These are phyloP conservation scores for Protaetia brevitarsis DNA, from an alignment of 1,140 invertebrate genomes.

Conservation along the genomic window DNA sequence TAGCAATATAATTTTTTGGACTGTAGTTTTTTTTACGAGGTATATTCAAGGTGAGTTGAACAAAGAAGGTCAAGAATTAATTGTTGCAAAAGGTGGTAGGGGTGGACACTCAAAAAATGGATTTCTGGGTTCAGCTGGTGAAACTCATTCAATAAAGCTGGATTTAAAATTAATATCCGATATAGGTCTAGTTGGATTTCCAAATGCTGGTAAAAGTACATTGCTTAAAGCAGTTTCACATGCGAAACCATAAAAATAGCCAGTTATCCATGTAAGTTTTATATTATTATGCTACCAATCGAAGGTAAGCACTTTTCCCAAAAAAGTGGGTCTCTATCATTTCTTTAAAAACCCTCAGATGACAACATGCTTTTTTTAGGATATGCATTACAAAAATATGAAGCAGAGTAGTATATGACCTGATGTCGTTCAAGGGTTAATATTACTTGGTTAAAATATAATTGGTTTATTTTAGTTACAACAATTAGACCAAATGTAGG, in stretches of 20 bases:
- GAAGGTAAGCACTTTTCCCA: too few species aligned
- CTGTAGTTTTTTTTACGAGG: too few species aligned
- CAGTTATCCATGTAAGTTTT: constrained; percentile 83
- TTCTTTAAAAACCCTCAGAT: too few species aligned
- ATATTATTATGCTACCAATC: too few species aligned
- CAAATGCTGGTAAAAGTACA: constrained; percentile 93
- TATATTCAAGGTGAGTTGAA: constrained; percentile 84
- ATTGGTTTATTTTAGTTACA: constrained; percentile 62
- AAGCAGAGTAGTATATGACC: too few species aligned
- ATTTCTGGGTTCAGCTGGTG: constrained; percentile 70
- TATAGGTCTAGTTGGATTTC: constrained; percentile 88
- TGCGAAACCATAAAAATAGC: constrained; percentile 88
- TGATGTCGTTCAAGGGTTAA: too few species aligned
- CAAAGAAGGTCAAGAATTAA: constrained; percentile 60
- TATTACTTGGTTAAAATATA: background rate
- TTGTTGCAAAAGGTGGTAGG: constrained; percentile 71
- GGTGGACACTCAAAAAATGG: constrained; percentile 70
- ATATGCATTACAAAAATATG: too few species aligned
- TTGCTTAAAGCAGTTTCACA: constrained; percentile 76
- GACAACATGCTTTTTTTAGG: too few species aligned
- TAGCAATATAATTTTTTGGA: too few species aligned
- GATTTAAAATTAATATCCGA: constrained; percentile 90
- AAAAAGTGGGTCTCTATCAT: too few species aligned
- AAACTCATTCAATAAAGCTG: constrained; percentile 64
- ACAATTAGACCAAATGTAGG: constrained; percentile 80